Percentiles rank a stretch among this genome's conserved stretches.
phyloP scores from a whole-genome alignment of 2,113 vertebrate genomes.

The Chitala chitala region DNA sequence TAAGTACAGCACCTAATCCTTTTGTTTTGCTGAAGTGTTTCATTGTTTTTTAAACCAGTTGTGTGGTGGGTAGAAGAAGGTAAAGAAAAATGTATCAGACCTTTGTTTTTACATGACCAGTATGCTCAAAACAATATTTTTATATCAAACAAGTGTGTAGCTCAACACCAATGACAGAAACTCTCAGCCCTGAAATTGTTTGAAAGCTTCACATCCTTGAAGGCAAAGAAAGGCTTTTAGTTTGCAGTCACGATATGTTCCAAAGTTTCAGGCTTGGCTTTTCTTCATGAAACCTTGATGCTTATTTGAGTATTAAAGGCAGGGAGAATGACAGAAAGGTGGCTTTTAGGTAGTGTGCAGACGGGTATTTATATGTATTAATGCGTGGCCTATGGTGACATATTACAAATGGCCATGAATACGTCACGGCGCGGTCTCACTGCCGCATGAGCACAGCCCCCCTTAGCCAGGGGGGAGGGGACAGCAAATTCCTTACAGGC shows the following conservation, averaged over 20 bases:
- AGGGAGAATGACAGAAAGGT: not conserved
- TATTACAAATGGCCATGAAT: too few species aligned
- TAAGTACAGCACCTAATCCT: constrained; percentile 59
- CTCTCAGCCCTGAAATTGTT: not conserved
- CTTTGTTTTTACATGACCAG: not conserved
- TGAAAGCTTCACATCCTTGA: not conserved
- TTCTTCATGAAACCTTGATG: not conserved
- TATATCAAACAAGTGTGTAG: not conserved
- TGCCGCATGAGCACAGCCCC: too few species aligned
- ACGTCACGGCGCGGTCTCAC: too few species aligned
- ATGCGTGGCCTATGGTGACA: too few species aligned
- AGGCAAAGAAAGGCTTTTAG: not conserved
- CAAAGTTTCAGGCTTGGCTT: not conserved
- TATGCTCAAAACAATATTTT: not conserved
- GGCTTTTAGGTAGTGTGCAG: not conserved
- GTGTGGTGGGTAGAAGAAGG: not conserved
- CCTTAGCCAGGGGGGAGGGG: too few species aligned
- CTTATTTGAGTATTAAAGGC: constrained; percentile 2
- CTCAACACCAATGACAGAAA: not conserved
- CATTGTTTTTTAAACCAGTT: not conserved
- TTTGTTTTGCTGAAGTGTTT: not conserved
- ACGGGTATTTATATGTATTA: not conserved
- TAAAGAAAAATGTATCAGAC: not conserved
- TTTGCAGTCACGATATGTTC: not conserved
- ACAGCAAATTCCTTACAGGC: too few species aligned